Evolutionary conservation across 2,113 vertebrate species (phyloP).

Genomic region (Pomatostomus ruficeps): DNA sequence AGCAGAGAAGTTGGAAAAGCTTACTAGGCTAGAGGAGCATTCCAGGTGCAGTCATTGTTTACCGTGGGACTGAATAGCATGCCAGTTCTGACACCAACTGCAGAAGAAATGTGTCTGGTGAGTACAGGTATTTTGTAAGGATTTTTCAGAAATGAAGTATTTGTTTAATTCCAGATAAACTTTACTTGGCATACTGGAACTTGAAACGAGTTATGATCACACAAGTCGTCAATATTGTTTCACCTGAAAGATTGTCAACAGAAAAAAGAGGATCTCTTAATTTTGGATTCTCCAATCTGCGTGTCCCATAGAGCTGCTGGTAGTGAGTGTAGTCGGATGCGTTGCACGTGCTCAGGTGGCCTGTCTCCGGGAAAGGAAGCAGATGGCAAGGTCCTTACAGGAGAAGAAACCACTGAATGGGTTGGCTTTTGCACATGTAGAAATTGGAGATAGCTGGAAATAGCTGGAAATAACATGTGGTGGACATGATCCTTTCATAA

Average conservation of each 20-base stretch:
- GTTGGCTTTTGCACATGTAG: not conserved
- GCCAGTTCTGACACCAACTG: not conserved
- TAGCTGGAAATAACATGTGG: too few relatives aligned
- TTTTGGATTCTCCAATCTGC: not conserved
- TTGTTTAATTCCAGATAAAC: not conserved
- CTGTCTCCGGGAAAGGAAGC: not conserved
- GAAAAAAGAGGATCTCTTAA: not conserved
- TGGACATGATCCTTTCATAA: not conserved
- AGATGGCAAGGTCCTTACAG: not conserved
- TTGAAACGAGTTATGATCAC: not conserved
- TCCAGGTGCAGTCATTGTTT: not conserved
- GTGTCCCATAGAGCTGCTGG: not conserved
- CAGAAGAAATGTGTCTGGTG: not conserved
- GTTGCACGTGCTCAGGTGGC: not conserved
- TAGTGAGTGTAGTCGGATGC: not conserved
- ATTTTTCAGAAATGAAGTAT: not conserved
- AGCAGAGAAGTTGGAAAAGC: not conserved
- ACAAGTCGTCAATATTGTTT: not conserved
- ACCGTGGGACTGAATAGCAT: not conserved
- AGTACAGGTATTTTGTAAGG: slow-evolving; percentile 40
- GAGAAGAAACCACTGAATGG: not conserved
- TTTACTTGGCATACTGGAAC: rapidly evolving
- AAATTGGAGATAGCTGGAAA: not conserved
- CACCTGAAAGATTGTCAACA: not conserved
- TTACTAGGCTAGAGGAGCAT: not conserved